phyloP scores from a whole-genome alignment of 2,797 vertebrate genomes.

The Sebastolobus alascanus region DNA sequence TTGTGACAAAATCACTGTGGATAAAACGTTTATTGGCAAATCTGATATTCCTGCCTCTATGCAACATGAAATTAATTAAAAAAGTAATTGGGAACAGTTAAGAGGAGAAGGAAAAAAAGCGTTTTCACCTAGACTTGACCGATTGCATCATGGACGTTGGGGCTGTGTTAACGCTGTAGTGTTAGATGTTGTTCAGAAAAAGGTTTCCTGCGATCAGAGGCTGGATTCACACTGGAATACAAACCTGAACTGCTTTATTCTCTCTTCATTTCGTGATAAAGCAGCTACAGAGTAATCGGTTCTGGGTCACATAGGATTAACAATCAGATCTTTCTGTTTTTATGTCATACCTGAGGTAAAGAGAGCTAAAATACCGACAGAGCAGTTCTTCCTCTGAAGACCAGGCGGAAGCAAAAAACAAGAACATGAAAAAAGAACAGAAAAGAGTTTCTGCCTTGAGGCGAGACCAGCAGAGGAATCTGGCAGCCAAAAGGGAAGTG shows the following conservation, averaged over 20 bases:
- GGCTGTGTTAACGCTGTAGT: neutral
- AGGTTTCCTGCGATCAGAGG: neutral
- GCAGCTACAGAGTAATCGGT: neutral
- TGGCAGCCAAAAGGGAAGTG: constrained; percentile 29
- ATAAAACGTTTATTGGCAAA: neutral
- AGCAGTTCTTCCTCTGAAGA: constrained; percentile 23
- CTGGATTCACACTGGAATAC: constrained; percentile 9
- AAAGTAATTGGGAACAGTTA: neutral
- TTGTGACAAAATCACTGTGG: constrained; percentile 17
- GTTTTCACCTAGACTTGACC: neutral
- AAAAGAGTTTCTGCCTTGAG: constrained; percentile 32
- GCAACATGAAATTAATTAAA: neutral
- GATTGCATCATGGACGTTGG: neutral
- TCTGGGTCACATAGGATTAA: constrained; percentile 18
- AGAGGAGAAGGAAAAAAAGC: neutral
- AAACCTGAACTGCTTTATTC: neutral
- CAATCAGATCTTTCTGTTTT: constrained; percentile 1
- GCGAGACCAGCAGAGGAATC: constrained; percentile 29
- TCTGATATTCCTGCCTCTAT: neutral
- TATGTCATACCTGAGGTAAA: neutral
- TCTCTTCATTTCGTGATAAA: neutral
- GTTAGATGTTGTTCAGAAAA: neutral
- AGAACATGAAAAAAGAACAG: constrained; percentile 19
- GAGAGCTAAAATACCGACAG: constrained; percentile 12
- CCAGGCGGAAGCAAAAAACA: neutral